phyloP scores from a whole-genome alignment of 2,797 vertebrate genomes.

The Sylvilagus floridanus region DNA sequence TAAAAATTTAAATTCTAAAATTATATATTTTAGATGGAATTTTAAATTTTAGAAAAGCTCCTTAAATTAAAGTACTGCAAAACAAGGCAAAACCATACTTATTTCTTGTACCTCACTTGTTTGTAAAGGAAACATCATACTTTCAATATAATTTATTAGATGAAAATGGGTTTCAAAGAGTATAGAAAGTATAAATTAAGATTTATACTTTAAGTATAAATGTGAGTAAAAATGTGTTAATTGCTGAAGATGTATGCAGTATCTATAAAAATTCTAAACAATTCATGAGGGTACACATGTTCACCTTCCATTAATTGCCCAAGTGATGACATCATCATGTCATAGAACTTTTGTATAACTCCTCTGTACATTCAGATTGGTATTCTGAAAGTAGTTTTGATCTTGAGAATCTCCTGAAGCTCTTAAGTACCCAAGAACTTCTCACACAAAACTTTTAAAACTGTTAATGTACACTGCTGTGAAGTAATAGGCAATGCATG shows the following conservation, averaged over 20 bases:
- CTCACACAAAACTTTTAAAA: background rate
- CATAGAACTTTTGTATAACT: background rate
- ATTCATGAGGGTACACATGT: background rate
- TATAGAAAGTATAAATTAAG: background rate
- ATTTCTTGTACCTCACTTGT: background rate
- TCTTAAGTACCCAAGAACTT: no score
- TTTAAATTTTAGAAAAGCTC: background rate
- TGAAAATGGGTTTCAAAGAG: background rate
- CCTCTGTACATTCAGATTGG: background rate
- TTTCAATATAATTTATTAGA: background rate
- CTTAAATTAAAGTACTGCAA: background rate
- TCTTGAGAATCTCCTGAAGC: background rate
- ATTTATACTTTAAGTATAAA: background rate
- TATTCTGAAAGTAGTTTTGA: background rate
- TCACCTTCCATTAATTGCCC: background rate
- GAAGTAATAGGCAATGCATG: background rate
- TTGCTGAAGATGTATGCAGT: background rate
- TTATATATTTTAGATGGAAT: background rate
- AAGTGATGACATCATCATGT: background rate
- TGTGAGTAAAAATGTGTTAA: background rate
- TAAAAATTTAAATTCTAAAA: background rate
- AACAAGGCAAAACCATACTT: background rate
- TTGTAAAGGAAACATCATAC: background rate
- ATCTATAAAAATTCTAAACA: background rate
- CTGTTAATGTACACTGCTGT: background rate